These are phyloP conservation scores for Phycodurus eques DNA, from an alignment of 2,113 vertebrate genomes.

Conservation along the genomic window DNA sequence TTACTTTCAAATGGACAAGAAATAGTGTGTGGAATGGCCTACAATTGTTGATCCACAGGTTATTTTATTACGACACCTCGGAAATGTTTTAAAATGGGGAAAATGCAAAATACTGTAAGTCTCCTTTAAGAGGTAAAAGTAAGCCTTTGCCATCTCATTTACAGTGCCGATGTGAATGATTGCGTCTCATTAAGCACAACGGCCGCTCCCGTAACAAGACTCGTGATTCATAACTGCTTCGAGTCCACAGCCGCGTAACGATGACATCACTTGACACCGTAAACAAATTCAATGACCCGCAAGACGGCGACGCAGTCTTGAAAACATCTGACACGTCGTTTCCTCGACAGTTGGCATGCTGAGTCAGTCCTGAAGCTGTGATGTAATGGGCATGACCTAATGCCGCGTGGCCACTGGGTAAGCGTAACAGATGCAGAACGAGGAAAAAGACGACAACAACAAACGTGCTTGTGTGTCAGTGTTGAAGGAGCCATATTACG, in stretches of 20 bases:
- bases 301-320: background rate
- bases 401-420: conserved; percentile 29
- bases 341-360: background rate
- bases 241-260: background rate
- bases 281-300: background rate
- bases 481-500: background rate
- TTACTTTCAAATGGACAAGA: too few relatives aligned
- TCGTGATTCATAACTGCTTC: background rate
- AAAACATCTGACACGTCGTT: background rate
- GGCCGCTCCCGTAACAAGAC: background rate
- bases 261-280: background rate
- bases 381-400: background rate
- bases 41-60: too few relatives aligned
- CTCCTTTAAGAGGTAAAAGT: background rate
- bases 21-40: background rate
- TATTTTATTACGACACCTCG: background rate
- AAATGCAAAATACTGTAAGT: background rate
- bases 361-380: background rate
- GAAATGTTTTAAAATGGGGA: background rate
- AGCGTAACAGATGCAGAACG: conserved; percentile 37
- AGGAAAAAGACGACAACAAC: background rate
- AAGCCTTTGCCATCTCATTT: background rate
- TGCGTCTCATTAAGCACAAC: background rate
- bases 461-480: conserved; percentile 1
- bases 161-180: background rate